These are phyloP conservation scores for Mystacornis crossleyi DNA, from an alignment of 2,113 vertebrate genomes.

Conservation along the genomic window DNA sequence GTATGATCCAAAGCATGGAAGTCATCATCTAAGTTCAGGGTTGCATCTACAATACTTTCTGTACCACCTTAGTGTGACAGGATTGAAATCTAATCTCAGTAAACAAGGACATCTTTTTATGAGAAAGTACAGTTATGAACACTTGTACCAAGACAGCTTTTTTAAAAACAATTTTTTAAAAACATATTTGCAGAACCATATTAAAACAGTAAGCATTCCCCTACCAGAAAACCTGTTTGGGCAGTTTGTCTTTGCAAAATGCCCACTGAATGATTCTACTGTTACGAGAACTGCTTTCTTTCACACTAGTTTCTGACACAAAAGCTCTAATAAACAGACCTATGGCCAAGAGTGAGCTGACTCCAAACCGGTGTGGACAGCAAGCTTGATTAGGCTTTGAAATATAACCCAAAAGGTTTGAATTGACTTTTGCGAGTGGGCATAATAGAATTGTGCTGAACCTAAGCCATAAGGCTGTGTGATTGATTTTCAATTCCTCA, in stretches of 20 bases:
- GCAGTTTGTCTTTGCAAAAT: not conserved
- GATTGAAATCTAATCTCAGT: not conserved
- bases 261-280: not conserved
- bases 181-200: not conserved
- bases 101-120: not conserved
- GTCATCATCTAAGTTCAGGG: not conserved
- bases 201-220: not conserved
- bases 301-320: not conserved
- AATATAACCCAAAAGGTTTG: slow-evolving; percentile 49
- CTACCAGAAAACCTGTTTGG: not conserved
- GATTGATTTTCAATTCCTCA: slow-evolving; percentile 66
- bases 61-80: not conserved
- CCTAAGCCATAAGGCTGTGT: slow-evolving; percentile 37
- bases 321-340: slow-evolving; percentile 28
- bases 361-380: slow-evolving; percentile 11
- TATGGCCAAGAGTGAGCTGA: slow-evolving; percentile 18
- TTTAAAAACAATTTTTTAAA: accelerated
- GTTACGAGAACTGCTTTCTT: not conserved
- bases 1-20: not conserved
- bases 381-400: slow-evolving; percentile 64
- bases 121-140: not conserved
- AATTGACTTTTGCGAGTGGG: slow-evolving; percentile 46
- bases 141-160: not conserved
- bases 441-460: slow-evolving; percentile 64
- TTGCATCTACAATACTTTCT: not conserved